Evolutionary conservation across 2,113 vertebrate species (phyloP), one percentile per base, ranked within the genome.

Genomic region (Tachycineta bicolor): DNA sequence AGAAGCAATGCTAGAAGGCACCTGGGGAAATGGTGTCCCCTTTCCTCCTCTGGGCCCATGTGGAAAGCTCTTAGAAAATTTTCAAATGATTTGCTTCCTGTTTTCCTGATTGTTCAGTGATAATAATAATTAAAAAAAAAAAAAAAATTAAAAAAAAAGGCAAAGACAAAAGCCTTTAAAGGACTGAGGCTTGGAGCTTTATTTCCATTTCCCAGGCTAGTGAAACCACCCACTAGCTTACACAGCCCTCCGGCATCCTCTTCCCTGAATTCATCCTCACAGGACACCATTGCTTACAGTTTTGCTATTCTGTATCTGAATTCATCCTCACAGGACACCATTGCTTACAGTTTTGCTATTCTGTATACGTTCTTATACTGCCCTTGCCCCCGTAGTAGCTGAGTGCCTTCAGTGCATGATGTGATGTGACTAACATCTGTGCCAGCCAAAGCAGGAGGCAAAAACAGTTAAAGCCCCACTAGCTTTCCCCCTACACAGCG

Each of bases 381-480:
- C 53, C 90, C 64, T 75, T 8, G 0, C 56, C 90, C 53, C 69
- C 0, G 2, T 46, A 76, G 83, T 69, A 87, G 83, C 88, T 29
- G 52, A 87, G 69, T 47, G 92, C 69, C 83, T 92, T 82, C 88
- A 85, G 93, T 43, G 88, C n/a, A 53, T 92, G 90, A 76, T 55
- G 69, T 0, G 2, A 93, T 68, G 73, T 92, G 73, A 94, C 94
- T 92, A 90, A 93, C 93, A 95, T 93, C 90, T 96, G 86, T 73
- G 73, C 92, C 79, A 95, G 78, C 86, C 80, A 95, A 89, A 94
- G 77, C 80, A 84, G 85, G 82, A 90, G 83, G 83, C 19, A 34
- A 52, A 75, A 87, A 62, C 49, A 53, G 90, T 94, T 90, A 78
- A 94, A 83, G 37, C 43, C 53, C 60, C 83, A 84, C 73, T 50